These are phyloP conservation scores for Morpho achilles DNA, from an alignment of 2,888 invertebrate genomes.

Conservation along the genomic window DNA sequence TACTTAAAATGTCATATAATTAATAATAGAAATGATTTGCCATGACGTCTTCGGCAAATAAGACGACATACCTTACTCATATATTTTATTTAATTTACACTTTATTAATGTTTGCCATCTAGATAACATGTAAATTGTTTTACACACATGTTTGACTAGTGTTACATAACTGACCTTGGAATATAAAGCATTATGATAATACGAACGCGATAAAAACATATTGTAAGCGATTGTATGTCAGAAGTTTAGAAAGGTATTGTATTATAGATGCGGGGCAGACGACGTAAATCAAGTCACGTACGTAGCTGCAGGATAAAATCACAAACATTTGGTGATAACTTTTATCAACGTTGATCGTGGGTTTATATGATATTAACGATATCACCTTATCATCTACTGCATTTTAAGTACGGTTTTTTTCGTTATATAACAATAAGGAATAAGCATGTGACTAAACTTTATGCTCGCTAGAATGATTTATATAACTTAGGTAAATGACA, in stretches of 20 bases:
- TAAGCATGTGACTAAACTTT: background rate
- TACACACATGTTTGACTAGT: constrained; percentile 7
- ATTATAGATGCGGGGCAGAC: background rate
- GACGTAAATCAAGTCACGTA: background rate
- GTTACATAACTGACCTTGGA: constrained; percentile 18
- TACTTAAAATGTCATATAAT: too few relatives aligned
- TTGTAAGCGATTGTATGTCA: constrained; percentile 3
- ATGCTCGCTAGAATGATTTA: too few relatives aligned
- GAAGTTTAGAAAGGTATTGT: constrained; percentile 3
- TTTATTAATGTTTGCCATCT: constrained; percentile 14
- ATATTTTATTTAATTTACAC: constrained; percentile 6
- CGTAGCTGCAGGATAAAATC: constrained; percentile 10
- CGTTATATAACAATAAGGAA: background rate
- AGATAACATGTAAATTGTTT: constrained; percentile 23
- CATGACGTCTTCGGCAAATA: background rate
- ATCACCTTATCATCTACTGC: constrained; percentile 5
- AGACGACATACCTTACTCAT: background rate
- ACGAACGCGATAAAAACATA: background rate
- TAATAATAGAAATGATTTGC: background rate
- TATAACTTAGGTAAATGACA: too few relatives aligned
- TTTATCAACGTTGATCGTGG: constrained; percentile 4
- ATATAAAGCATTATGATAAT: constrained; percentile 7
- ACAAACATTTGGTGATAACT: constrained; percentile 12
- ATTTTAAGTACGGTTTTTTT: background rate
- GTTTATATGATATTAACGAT: constrained; percentile 8